A percentile compares a stretch with the other conserved stretches of the same genome.
Evolutionary conservation across 2,888 invertebrate species (phyloP).

Genomic region (Meta bourneti): DNA sequence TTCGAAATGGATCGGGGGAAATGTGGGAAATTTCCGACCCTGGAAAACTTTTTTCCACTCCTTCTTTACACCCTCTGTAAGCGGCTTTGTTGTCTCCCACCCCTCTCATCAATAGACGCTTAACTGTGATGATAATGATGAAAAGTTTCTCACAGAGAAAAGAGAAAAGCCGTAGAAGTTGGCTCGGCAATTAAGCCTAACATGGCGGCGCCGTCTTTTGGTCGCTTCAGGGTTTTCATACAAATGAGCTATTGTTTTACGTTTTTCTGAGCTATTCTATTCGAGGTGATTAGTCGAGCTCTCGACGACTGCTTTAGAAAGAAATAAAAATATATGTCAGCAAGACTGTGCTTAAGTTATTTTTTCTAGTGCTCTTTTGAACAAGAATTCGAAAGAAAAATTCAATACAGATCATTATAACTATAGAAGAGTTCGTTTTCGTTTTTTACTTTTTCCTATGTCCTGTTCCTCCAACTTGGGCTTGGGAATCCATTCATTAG

Average conservation of each 20-base stretch:
- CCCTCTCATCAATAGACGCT: constrained; percentile 60
- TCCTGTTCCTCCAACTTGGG: not conserved
- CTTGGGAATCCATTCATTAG: not conserved
- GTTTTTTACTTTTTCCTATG: not conserved
- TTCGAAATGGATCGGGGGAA: constrained; percentile 46
- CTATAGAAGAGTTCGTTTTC: constrained; percentile 13
- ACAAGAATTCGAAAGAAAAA: constrained; percentile 33
- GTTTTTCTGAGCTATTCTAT: constrained; percentile 60
- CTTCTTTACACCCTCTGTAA: constrained; percentile 40
- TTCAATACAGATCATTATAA: constrained; percentile 57
- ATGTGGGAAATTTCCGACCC: constrained; percentile 31
- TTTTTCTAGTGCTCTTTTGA: constrained; percentile 2
- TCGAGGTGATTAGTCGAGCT: constrained; percentile 67
- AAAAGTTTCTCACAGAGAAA: constrained; percentile 64
- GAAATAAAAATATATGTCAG: constrained; percentile 55
- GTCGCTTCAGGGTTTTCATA: constrained; percentile 73
- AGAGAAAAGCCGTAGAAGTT: constrained; percentile 58
- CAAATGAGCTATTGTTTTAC: constrained; percentile 76
- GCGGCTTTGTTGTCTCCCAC: constrained; percentile 54
- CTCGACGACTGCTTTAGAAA: constrained; percentile 55
- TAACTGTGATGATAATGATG: constrained; percentile 74
- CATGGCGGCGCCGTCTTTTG: constrained; percentile 59
- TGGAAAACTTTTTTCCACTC: constrained; percentile 28
- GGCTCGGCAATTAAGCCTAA: constrained; percentile 74
- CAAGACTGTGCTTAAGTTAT: constrained; percentile 21